Percentiles rank a stretch among this genome's conserved stretches.
These are phyloP conservation scores for Biston stratarius DNA, from an alignment of 2,888 invertebrate genomes.

Conservation along the genomic window DNA sequence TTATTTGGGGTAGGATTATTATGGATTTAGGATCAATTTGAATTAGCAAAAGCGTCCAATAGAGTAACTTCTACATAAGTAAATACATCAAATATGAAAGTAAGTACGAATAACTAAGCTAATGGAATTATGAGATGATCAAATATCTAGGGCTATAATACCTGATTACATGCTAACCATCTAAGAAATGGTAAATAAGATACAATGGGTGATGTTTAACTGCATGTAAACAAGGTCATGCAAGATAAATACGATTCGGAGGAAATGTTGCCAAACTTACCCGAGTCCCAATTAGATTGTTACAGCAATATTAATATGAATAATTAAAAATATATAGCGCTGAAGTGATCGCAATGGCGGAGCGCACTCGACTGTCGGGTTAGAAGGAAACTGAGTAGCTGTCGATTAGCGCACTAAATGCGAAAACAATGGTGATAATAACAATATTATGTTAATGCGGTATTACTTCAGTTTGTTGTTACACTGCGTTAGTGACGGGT, in stretches of 20 bases:
- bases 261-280: slow-evolving; percentile 56
- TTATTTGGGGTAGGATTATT: slow-evolving; percentile 41
- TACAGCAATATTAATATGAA: slow-evolving; percentile 38
- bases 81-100: slow-evolving; percentile 50
- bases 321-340: slow-evolving; percentile 30
- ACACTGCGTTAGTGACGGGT: slow-evolving; percentile 42
- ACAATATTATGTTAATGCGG: slow-evolving; percentile 67
- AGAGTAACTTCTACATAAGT: slow-evolving; percentile 51
- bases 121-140: slow-evolving; percentile 61
- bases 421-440: slow-evolving; percentile 61
- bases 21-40: slow-evolving; percentile 50
- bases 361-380: slow-evolving; percentile 43
- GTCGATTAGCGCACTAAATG: slow-evolving; percentile 50
- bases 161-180: slow-evolving; percentile 43
- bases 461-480: slow-evolving; percentile 54
- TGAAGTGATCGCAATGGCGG: slow-evolving; percentile 41
- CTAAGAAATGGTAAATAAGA: slow-evolving; percentile 43
- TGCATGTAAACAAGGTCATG: slow-evolving; percentile 68
- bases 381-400: slow-evolving; percentile 59
- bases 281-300: slow-evolving; percentile 52
- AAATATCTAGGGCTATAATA: slow-evolving; percentile 58
- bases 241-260: slow-evolving; percentile 50
- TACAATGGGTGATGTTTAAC: slow-evolving; percentile 50
- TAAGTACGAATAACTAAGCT: slow-evolving; percentile 54
- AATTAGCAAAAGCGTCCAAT: slow-evolving; percentile 61